Conservation (phyloP, 2,113 vertebrate genomes). For the Cyanocitta stelleri region DNA sequence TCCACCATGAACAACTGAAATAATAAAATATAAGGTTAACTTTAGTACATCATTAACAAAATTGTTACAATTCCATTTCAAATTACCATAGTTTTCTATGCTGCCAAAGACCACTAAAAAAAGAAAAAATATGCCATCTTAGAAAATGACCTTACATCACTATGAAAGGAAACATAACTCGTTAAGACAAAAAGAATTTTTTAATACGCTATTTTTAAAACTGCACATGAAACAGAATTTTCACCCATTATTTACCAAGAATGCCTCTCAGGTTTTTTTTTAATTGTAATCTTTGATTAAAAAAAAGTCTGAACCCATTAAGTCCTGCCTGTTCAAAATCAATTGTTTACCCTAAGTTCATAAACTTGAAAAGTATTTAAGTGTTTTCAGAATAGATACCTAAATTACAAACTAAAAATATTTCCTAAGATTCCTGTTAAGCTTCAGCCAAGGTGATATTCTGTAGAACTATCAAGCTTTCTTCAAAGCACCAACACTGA, state of each 20-base stretch:
- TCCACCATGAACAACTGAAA: constrained; percentile 99
- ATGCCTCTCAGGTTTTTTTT: not conserved
- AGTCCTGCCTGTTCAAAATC: not conserved
- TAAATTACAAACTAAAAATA: not conserved
- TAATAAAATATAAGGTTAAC: constrained; percentile 69
- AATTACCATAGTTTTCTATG: not conserved
- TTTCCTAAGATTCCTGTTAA: not conserved
- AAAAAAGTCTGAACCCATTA: not conserved
- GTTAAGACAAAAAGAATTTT: not conserved
- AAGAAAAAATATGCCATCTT: not conserved
- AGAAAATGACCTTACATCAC: not conserved
- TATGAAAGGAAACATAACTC: not conserved
- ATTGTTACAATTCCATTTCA: not conserved
- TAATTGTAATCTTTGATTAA: not conserved
- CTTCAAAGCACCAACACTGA: not conserved
- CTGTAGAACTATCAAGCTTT: not conserved
- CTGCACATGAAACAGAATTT: not conserved
- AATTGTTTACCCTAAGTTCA: not conserved
- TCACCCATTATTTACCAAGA: not conserved
- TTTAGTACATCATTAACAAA: constrained; percentile 52
- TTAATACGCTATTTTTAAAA: not conserved
- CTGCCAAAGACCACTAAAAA: not conserved
- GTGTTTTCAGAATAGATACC: not conserved
- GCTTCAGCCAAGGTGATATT: not conserved
- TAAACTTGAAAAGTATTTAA: not conserved